Evolutionary conservation across 2,113 vertebrate genomes (phyloP).

Genomic region (Daphoenositta chrysoptera): DNA sequence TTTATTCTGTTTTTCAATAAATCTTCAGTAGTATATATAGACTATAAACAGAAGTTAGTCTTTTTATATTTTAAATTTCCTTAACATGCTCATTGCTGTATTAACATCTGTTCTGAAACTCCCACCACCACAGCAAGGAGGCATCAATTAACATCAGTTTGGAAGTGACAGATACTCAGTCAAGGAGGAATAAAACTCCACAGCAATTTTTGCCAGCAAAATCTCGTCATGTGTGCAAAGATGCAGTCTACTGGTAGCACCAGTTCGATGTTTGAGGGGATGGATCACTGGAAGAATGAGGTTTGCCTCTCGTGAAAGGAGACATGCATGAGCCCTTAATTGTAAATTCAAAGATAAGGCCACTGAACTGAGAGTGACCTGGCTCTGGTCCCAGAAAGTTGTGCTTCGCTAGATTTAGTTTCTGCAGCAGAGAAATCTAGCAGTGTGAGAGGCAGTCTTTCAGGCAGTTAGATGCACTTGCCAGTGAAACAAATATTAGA

Average conservation of each 20-base stretch:
- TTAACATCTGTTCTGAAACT: slow-evolving; percentile 52
- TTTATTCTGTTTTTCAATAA: slow-evolving; percentile 37
- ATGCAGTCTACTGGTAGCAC: slow-evolving; percentile 41
- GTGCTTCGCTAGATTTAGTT: slow-evolving; percentile 25
- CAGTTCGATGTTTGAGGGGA: not conserved
- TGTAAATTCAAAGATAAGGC: slow-evolving; percentile 46
- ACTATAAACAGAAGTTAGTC: slow-evolving; percentile 11
- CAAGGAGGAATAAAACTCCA: slow-evolving; percentile 39
- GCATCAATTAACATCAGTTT: slow-evolving; percentile 59
- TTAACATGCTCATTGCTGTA: slow-evolving; percentile 20
- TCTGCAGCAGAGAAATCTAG: not conserved
- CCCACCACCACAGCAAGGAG: slow-evolving; percentile 20
- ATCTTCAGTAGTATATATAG: slow-evolving; percentile 3
- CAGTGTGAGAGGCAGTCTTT: not conserved
- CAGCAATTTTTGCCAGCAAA: slow-evolving; percentile 44
- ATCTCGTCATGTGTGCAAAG: slow-evolving; percentile 32
- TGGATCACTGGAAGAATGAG: slow-evolving; percentile 27
- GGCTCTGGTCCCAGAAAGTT: slow-evolving; percentile 57
- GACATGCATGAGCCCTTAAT: slow-evolving; percentile 16
- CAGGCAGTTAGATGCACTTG: not conserved
- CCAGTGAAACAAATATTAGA: not conserved
- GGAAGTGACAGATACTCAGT: slow-evolving; percentile 52
- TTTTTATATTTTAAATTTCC: slow-evolving; percentile 35
- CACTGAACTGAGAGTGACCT: slow-evolving; percentile 43
- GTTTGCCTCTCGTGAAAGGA: slow-evolving; percentile 32